Conservation (phyloP, 35 echinoderm and acorn worm species). For the Holothuria glaberrima region DNA sequence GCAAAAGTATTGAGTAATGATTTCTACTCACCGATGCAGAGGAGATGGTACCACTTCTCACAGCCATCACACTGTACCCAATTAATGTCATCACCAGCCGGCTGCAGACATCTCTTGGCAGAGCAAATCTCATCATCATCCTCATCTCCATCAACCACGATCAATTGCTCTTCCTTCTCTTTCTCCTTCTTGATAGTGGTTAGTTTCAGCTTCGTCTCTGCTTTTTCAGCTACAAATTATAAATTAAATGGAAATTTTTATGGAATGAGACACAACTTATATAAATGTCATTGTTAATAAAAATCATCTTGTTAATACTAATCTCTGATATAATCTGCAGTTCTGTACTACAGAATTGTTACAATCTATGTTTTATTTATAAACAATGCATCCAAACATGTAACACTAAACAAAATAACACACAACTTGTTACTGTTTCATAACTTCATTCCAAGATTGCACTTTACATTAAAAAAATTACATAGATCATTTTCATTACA, state of each 20-base stretch:
- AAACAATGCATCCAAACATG: too few species aligned
- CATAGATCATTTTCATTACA: too few species aligned
- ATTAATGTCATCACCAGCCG: constrained; percentile 98
- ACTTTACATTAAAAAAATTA: too few species aligned
- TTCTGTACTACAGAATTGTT: too few species aligned
- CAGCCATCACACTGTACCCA: constrained; percentile 98
- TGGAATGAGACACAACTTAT: neutral
- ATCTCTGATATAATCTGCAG: neutral
- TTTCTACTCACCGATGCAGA: constrained; percentile 90
- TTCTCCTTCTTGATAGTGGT: constrained; percentile 33
- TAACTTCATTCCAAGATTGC: too few species aligned
- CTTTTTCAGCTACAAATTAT: constrained; percentile 15
- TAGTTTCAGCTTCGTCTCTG: constrained; percentile 35
- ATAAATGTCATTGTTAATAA: neutral
- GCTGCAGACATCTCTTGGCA: constrained; percentile 90
- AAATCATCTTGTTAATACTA: too few species aligned
- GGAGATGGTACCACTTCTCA: constrained; percentile 97
- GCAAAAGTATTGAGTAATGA: too few species aligned
- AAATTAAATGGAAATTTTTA: neutral
- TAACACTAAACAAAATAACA: too few species aligned
- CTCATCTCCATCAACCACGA: constrained; percentile 91
- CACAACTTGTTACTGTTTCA: too few species aligned
- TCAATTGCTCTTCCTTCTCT: constrained; percentile 62
- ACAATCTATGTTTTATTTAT: too few species aligned
- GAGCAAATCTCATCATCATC: constrained; percentile 98